A percentile compares a stretch with the other conserved stretches of the same genome.
Evolutionary conservation across 2,113 vertebrate genomes (phyloP).

Genomic region (Oriolus oriolus): DNA sequence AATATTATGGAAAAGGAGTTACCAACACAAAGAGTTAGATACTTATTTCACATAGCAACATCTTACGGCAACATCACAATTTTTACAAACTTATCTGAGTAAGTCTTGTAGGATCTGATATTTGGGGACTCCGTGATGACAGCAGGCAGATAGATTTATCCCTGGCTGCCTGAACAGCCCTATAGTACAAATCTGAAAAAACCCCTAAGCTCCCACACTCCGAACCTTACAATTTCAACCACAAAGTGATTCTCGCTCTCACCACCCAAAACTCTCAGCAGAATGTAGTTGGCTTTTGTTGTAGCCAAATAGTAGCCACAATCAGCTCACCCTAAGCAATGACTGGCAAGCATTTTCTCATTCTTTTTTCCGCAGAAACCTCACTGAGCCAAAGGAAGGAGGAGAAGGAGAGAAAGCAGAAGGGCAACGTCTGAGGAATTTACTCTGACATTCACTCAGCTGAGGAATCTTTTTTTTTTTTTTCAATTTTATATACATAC

Average conservation of each 20-base stretch:
- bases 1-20: background rate
- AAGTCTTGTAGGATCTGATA: background rate
- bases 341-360: background rate
- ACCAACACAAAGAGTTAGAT: background rate
- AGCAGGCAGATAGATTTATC: background rate
- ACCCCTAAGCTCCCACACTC: background rate
- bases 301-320: accelerated
- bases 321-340: background rate
- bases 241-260: background rate
- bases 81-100: background rate
- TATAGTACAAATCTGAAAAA: background rate
- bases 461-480: background rate
- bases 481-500: background rate
- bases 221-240: accelerated
- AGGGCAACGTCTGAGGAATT: background rate
- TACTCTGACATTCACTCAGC: background rate
- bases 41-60: background rate
- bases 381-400: background rate
- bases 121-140: background rate
- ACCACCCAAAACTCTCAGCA: background rate
- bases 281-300: background rate
- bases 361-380: background rate
- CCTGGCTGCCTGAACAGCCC: background rate
- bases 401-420: background rate
- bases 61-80: accelerated